Percentiles rank a stretch among this genome's conserved stretches.
phyloP scores from a whole-genome alignment of 2,888 invertebrate species.

The Lasioglossum leucozonium region DNA sequence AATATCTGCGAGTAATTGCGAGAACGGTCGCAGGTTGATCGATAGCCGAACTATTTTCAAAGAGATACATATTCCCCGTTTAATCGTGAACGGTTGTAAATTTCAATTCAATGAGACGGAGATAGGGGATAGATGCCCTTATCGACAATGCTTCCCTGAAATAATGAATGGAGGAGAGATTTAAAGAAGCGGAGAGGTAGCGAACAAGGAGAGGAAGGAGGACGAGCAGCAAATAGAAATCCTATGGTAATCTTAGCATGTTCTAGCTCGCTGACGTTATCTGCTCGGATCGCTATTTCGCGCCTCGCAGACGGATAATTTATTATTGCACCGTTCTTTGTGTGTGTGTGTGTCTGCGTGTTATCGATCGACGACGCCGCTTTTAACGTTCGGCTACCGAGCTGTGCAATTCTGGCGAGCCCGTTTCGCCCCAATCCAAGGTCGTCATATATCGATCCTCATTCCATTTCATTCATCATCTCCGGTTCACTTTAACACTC shows the following conservation, averaged over 20 bases:
- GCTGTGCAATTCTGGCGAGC: conserved; percentile 39
- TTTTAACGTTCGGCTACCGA: conserved; percentile 54
- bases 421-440: conserved; percentile 47
- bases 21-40: background rate
- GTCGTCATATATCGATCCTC: conserved; percentile 26
- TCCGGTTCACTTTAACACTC: conserved; percentile 13
- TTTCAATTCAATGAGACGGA: conserved; percentile 6
- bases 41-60: background rate
- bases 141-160: conserved; percentile 27
- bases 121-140: conserved; percentile 30
- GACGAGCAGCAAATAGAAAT: conserved; percentile 62
- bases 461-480: conserved; percentile 17
- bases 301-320: conserved; percentile 67
- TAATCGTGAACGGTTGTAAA: conserved; percentile 12
- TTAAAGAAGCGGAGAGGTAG: conserved; percentile 24
- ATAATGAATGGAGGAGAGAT: conserved; percentile 44
- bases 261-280: conserved; percentile 63
- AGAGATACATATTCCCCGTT: background rate
- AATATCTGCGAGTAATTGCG: background rate
- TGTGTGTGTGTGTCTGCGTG: no score
- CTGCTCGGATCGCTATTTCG: conserved; percentile 64
- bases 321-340: conserved; percentile 65
- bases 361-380: conserved; percentile 64
- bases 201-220: conserved; percentile 8
- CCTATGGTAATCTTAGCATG: conserved; percentile 63